phyloP scores from a whole-genome alignment of 2,797 vertebrate species.

The Bryconaethiops microstoma region DNA sequence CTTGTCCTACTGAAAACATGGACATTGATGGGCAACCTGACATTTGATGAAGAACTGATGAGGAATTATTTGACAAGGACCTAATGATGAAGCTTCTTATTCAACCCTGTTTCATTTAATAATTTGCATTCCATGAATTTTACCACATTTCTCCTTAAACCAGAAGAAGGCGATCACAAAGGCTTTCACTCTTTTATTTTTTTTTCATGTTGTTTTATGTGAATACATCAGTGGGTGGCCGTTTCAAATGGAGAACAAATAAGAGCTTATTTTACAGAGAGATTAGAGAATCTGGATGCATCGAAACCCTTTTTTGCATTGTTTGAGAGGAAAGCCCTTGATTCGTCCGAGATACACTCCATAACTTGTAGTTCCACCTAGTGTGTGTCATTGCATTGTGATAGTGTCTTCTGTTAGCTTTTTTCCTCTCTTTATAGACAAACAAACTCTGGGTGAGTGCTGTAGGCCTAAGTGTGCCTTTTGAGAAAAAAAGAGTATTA shows the following conservation, averaged over 20 bases:
- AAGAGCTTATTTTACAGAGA: conserved; percentile 58
- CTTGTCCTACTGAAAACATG: neutral
- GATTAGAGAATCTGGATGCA: conserved; percentile 57
- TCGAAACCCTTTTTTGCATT: conserved; percentile 30
- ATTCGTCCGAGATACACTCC: conserved; percentile 45
- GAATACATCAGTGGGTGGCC: conserved; percentile 15
- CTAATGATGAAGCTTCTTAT: neutral
- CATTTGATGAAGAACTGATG: neutral
- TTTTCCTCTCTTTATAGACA: conserved; percentile 28
- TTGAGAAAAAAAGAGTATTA: conserved; percentile 23
- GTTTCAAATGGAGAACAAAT: conserved; percentile 54
- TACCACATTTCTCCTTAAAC: conserved; percentile 72
- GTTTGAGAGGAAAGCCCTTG: conserved; percentile 2
- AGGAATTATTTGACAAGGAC: neutral
- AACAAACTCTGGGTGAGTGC: conserved; percentile 30
- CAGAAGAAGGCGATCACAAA: conserved; percentile 60
- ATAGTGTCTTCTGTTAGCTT: conserved; percentile 11
- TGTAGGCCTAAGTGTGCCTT: conserved; percentile 30
- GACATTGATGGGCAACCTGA: neutral
- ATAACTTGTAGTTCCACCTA: conserved; percentile 43
- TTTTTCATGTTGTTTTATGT: conserved; percentile 61
- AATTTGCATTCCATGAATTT: conserved; percentile 72
- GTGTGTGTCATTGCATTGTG: conserved; percentile 17
- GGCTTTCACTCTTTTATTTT: conserved; percentile 61
- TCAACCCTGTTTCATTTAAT: neutral